Evolutionary conservation across 2,113 vertebrate species (phyloP), one percentile per base, ranked within the genome.

Genomic region (Rhadina sibilatrix): DNA sequence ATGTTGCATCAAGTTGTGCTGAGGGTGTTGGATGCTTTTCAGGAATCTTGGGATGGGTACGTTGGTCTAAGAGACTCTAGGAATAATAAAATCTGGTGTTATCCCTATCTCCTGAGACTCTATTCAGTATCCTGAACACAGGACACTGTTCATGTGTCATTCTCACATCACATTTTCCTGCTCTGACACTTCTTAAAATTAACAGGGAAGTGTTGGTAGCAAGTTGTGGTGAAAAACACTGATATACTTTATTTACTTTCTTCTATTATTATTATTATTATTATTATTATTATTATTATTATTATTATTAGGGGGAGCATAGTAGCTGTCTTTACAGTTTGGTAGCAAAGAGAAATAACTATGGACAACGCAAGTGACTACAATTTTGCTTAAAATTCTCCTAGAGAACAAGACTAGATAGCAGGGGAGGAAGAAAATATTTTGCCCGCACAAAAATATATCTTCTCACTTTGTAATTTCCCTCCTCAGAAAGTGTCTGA

Each of bases 221-320:
- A 74, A 69, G 21, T 27, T 87, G 9, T 77, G 68, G 22, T 74
- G 54, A 60, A 80, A n/a, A 89, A 27, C 28, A 75, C 5, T 18
- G 37, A n/a, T 71, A 42, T 33, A 1, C 2, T 74, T 66, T 38
- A 14, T 42, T 82, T 88, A 20, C 8, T 83, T 71, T 65, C 28
- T 40, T 0, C 0, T 28, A 27, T 13, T 63, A 2, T 2, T 46
- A 10, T 3, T 42, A 11, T 17, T 30, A 5, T 5, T 30, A 9
- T 2, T 30, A 5, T 9, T 13, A 9, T 16, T 15, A 17, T 15
- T 40, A 20, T 46, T 24, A 9, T 5, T 31, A 7, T 6, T 5
- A 6, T 14, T 54, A 9, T 21, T 40, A 5, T 13, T 74, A 2
- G 27, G 19, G 4, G 3, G 6, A 66, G 10, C 9, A 82, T 9